These are phyloP conservation scores for Pyrocephalus nanus DNA, from an alignment of 2,797 vertebrate species.

Conservation along the genomic window DNA sequence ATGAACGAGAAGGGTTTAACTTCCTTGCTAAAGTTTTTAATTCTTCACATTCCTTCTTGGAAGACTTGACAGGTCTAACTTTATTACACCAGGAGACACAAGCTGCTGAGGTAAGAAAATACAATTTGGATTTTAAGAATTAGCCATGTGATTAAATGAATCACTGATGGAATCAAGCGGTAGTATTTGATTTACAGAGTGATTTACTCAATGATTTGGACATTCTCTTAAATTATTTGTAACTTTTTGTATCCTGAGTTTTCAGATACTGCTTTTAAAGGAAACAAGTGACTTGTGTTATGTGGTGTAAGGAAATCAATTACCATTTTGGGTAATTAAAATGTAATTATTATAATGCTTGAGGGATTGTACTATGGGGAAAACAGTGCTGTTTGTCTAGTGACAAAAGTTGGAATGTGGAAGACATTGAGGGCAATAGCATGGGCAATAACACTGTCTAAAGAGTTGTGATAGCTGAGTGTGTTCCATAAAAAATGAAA, in stretches of 20 bases:
- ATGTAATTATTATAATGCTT: background rate
- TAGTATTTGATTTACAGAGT: background rate
- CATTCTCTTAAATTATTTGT: background rate
- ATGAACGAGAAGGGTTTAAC: constrained; percentile 91
- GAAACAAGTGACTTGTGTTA: background rate
- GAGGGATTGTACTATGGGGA: background rate
- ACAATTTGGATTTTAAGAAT: background rate
- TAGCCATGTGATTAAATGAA: background rate
- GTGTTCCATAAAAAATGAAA: background rate
- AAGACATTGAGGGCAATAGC: background rate
- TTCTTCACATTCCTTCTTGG: constrained; percentile 98
- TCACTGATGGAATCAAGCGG: background rate
- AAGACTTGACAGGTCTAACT: constrained; percentile 96
- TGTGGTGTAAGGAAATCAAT: background rate
- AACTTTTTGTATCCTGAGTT: background rate
- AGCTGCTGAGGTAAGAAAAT: constrained; percentile 90
- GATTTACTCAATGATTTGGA: background rate
- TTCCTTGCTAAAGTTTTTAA: constrained; percentile 96
- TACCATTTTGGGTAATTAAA: background rate
- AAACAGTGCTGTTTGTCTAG: background rate
- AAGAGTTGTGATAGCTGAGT: background rate
- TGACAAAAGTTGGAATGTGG: background rate
- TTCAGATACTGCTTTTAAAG: background rate
- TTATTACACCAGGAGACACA: constrained; percentile 97
- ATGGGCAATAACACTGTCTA: background rate